Conservation (phyloP, 2,888 invertebrate species). For the Aricia artaxerxes region DNA sequence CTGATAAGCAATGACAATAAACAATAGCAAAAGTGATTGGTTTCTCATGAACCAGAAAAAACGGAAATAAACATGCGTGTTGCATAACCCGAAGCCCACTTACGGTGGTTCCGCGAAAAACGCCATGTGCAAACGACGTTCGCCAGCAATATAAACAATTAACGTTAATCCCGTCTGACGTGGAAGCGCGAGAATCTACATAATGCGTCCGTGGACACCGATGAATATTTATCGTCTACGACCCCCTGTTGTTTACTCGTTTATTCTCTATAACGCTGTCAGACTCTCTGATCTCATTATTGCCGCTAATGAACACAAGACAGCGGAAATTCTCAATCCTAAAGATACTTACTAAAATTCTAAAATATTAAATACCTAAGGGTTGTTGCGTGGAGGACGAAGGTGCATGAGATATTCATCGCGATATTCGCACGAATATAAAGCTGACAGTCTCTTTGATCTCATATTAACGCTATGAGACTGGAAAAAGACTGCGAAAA, state of each 20-base stretch:
- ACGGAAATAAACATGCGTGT: neutral
- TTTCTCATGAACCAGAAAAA: neutral
- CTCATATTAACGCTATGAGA: neutral
- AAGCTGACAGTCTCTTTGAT: neutral
- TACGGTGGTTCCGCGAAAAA: conserved; percentile 23
- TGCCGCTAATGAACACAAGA: conserved; percentile 29
- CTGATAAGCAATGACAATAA: neutral
- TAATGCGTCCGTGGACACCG: conserved; percentile 26
- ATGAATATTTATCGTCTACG: conserved; percentile 32
- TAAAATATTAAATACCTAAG: neutral
- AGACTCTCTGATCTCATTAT: conserved; percentile 22
- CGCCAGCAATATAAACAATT: conserved; percentile 24
- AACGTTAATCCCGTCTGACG: conserved; percentile 23
- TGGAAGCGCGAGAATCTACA: conserved; percentile 23
- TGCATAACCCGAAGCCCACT: neutral
- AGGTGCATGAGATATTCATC: neutral
- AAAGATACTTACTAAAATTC: neutral
- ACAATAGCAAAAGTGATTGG: conserved; percentile 12
- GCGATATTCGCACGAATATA: neutral
- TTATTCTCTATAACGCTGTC: neutral
- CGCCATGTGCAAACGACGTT: neutral
- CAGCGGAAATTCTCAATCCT: neutral
- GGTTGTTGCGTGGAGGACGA: neutral
- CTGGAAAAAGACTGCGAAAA: neutral
- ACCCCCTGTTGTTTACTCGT: conserved; percentile 20